Evolutionary conservation across 1,140 invertebrate genomes (phyloP), one percentile per base, ranked within the genome.

Genomic region (Limonius californicus): DNA sequence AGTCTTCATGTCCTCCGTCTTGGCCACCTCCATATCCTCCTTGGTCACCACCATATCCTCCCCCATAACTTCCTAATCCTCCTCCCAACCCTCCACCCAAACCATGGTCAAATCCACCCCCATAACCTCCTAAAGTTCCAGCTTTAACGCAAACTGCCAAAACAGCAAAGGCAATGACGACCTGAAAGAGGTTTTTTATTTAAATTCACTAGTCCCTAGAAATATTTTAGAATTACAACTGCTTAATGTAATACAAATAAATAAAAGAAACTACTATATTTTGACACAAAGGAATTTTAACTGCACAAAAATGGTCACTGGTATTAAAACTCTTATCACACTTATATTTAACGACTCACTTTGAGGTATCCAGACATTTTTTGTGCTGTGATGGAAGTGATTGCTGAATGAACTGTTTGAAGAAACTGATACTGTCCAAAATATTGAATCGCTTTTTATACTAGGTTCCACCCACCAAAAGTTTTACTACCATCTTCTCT

Each of bases 111-210:
- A 50, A 18, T 50, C 45, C 45, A 18, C 45, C 45, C 7, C 45
- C 45, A 18, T 50, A 50, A 18, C 42, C 60, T 54, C 45, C 20
- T n/a, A 57, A 54, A 21, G 42, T 55, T 12, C 47, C 71, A 14
- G 64, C 56, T 39, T 57, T 21, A n/a, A 27, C 57, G 19, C 23
- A 54, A 9, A 53, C 60, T 19, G 54, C 14, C 6, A 62, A 35
- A 2, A 47, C 20, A 2, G 54, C 19, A 19, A 66, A 19, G 14
- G 14, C 30, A 21, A 54, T 16, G 21, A 54, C 4, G 39, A 55
- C 43, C 54, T 61, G 15, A 2, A 59, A 59, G 4, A 16, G 4
- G n/a, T 7, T 6, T 32, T 32, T 32, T 4, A 32, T 32, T 32
- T 32, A 6, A 32, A 32, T 11, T 6, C 11, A 6, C 11, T 32